A percentile compares a stretch with the other conserved stretches of the same genome.
phyloP scores from a whole-genome alignment of 2,113 vertebrate genomes.

The Atractosteus spatula region DNA sequence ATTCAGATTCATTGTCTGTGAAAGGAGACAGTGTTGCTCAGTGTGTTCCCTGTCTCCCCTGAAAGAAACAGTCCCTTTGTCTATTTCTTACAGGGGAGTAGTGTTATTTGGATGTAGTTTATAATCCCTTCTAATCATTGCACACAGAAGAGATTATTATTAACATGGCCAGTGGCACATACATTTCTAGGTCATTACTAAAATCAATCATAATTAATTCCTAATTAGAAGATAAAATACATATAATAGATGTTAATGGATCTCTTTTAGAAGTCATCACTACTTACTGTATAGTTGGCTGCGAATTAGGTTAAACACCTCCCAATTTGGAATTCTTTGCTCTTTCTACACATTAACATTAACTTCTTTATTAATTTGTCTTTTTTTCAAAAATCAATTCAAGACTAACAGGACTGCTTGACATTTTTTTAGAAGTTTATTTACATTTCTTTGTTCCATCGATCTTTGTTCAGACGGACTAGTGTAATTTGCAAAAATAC shows the following conservation, averaged over 20 bases:
- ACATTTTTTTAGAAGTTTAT: not conserved
- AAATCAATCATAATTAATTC: slow-evolving; percentile 7
- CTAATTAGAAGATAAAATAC: slow-evolving; percentile 10
- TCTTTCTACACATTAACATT: not conserved
- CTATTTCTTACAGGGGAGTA: too few relatives aligned
- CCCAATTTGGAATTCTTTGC: not conserved
- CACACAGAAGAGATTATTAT: not conserved
- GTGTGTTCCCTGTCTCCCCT: too few relatives aligned
- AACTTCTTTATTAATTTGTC: not conserved
- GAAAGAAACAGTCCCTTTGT: too few relatives aligned
- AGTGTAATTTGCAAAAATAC: too few relatives aligned
- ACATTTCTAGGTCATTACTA: not conserved
- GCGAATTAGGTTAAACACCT: not conserved
- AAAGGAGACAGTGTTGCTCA: too few relatives aligned
- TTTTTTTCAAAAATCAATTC: not conserved
- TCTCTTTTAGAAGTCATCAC: not conserved
- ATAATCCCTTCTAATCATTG: not conserved
- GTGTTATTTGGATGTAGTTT: not conserved
- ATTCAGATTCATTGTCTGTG: too few relatives aligned
- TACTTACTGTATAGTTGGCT: not conserved
- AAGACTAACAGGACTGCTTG: not conserved
- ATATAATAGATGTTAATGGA: slow-evolving; percentile 9
- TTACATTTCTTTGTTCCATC: not conserved
- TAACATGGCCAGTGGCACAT: slow-evolving; percentile 2
- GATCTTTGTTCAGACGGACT: too few relatives aligned